Evolutionary conservation across 2,113 vertebrate genomes (phyloP).

Genomic region (Pelecanus crispus): DNA sequence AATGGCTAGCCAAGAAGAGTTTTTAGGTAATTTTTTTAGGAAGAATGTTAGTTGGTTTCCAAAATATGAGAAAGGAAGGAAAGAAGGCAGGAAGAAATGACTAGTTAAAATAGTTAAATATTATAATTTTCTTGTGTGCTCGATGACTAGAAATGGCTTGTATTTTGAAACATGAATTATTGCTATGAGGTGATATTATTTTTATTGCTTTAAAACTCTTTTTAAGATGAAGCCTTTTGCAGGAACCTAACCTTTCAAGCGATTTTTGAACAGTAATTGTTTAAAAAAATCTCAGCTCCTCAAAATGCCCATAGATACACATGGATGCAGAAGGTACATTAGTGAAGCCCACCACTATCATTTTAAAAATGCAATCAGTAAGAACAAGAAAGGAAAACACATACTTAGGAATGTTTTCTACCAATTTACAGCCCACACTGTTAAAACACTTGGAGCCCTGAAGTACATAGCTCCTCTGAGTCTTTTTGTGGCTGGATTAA

Average conservation of each 20-base stretch:
- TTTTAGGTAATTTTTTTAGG: conserved; percentile 36
- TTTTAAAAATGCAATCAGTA: background rate
- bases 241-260: background rate
- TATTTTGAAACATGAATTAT: conserved; percentile 15
- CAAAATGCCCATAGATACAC: background rate
- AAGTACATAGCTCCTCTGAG: background rate
- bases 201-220: background rate
- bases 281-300: background rate
- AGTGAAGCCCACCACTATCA: background rate
- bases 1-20: conserved; percentile 24
- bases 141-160: background rate
- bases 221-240: background rate
- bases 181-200: background rate
- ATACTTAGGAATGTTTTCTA: background rate
- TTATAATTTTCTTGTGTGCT: conserved; percentile 43
- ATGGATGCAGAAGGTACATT: background rate
- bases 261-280: background rate
- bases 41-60: conserved; percentile 55
- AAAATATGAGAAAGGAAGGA: conserved; percentile 60
- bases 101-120: conserved; percentile 48
- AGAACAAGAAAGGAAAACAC: background rate
- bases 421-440: background rate
- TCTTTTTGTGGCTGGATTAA: background rate
- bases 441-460: background rate
- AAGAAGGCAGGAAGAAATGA: conserved; percentile 59